Base-by-base conservation (phyloP, 2,797 vertebrate genomes). In the Alfaro cultratus region DNA sequence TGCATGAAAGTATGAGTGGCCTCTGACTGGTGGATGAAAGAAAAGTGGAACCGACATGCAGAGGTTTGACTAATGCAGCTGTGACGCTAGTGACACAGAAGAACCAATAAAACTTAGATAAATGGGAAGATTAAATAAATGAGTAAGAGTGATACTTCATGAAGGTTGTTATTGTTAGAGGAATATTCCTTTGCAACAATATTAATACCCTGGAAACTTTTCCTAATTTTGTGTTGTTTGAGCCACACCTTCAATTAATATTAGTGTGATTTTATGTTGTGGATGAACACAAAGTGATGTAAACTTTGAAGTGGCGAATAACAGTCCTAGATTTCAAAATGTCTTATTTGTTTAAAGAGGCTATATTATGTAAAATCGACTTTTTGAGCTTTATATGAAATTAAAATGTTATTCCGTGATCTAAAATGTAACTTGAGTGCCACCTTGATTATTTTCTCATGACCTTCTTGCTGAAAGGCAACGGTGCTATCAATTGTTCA, bases 71-170 rank as follows among this genome's bases (percentile, higher is more conserved):
- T 78, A 53, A 76, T 57, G 18, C 13, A 81, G 71, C 41, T 73
- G 68, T 53, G 67, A 72, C 55, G 83, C 77, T 76, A 21, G n/a
- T 36, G 80, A 55, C 46, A 79, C 47, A 41, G 23, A 62, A 64
- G 64, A 80, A 84, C 64, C 16, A 39, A 0, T 0, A 46, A 62
- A 60, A 84, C 70, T 62, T 60, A 75, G 41, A 71, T 79, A 84
- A 83, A 83, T 76, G 62, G 49, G 87, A 88, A 72, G 53, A 75
- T 57, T 64, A 53, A 64, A 77, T 36, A 75, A 36, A 83, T 79
- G 79, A 85, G 5, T 49, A 73, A 45, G 86, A 85, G 88, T 80
- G 85, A 88, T 77, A 55, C 36, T 21, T 73, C 53, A 76, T 78
- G 49, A 67, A 51, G 72, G 47, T 51, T 70, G 80, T 70, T 57